Conservation (phyloP, 2,113 vertebrate species). For the Periophthalmus modestus region DNA sequence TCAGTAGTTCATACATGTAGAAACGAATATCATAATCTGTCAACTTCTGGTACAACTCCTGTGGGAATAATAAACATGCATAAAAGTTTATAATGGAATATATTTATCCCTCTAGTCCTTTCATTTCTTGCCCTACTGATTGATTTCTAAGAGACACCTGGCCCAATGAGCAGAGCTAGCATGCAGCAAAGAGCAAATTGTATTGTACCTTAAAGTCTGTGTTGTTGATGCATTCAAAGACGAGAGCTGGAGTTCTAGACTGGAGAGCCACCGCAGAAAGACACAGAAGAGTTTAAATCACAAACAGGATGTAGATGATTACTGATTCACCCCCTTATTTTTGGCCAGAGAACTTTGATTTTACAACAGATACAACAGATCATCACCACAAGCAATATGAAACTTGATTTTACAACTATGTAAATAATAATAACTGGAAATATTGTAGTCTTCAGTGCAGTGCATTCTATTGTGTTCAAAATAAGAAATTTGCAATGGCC, state of each 20-base stretch:
- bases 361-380: background rate
- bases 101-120: background rate
- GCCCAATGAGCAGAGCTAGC: background rate
- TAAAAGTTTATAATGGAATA: background rate
- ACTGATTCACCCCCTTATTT: slow-evolving; percentile 10
- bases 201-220: slow-evolving; percentile 96
- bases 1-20: slow-evolving; percentile 99
- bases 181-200: slow-evolving; percentile 8
- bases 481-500: background rate
- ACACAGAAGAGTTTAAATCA: slow-evolving; percentile 4
- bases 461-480: background rate
- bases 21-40: slow-evolving; percentile 98
- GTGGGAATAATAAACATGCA: slow-evolving; percentile 49
- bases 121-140: background rate
- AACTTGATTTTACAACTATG: background rate
- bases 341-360: background rate
- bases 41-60: slow-evolving; percentile 99
- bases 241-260: slow-evolving; percentile 89
- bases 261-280: slow-evolving; percentile 28
- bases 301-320: background rate
- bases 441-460: background rate
- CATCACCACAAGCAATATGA: background rate
- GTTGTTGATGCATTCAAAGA: slow-evolving; percentile 99
- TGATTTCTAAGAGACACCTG: background rate
- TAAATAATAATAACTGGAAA: too few relatives aligned